phyloP scores from a whole-genome alignment of 2,888 invertebrate species.

The Leucophenga maculata region DNA sequence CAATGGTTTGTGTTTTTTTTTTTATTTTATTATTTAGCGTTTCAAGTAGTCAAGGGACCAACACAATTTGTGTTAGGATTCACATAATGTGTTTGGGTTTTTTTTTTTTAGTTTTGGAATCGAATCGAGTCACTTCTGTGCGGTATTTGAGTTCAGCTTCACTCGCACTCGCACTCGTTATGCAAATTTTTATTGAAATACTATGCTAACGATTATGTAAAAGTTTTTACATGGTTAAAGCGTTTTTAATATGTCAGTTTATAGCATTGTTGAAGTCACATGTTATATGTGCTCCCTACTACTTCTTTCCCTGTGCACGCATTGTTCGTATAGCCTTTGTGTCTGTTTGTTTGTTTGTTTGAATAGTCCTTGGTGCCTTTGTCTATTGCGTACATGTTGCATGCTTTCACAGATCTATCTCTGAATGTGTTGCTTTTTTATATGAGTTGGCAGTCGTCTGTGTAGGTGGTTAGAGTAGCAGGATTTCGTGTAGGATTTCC shows the following conservation, averaged over 20 bases:
- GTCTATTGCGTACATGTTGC: constrained; percentile 37
- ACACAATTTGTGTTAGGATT: constrained; percentile 1
- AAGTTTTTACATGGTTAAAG: constrained; percentile 55
- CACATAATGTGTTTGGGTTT: neutral
- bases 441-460: neutral
- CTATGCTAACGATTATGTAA: constrained; percentile 56
- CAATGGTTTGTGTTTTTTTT: neutral
- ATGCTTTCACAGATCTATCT: constrained; percentile 1
- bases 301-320: constrained; percentile 22
- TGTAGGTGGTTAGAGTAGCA: neutral
- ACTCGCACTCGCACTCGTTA: constrained; percentile 46
- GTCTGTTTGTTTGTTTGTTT: neutral
- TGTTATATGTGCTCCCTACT: constrained; percentile 4
- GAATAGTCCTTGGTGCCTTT: neutral
- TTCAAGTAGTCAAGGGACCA: no score
- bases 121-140: no score
- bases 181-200: constrained; percentile 61
- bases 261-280: neutral
- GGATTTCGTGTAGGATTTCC: neutral
- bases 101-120: neutral
- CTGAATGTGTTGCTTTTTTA: neutral
- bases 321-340: constrained; percentile 38
- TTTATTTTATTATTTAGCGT: no score
- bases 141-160: neutral
- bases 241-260: constrained; percentile 52